Evolutionary conservation across 2,113 vertebrate species (phyloP), one percentile per base, ranked within the genome.

Genomic region (Phrynosoma blainvillii): DNA sequence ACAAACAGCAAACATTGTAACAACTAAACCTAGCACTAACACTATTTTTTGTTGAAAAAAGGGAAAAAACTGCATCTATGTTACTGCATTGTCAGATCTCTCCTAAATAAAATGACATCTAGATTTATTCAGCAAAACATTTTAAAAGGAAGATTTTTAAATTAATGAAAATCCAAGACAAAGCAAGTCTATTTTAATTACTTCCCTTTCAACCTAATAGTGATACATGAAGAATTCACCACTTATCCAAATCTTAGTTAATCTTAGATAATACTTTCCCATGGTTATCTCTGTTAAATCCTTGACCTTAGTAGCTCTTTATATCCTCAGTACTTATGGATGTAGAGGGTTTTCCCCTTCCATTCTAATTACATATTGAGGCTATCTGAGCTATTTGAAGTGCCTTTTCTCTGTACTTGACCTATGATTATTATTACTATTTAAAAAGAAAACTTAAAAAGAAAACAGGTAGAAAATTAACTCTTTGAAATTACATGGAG

Each of bases 211-310:
- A 71, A 40, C 47, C 52, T 70, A 40, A 54, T 77, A 40, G 21
- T 42, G 74, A 78, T 59, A 40, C 74, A 71, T 84, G 74, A 25
- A 70, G 68, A 88, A 70, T 84, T 68, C 65, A 40, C 62, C 25
- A 47, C 32, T 84, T 79, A 54, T 32, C 47, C 66, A 84, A 79
- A 88, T 79, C 80, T 56, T 75, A 70, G 68, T 30, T 70, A 82
- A 77, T 84, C 62, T 74, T 79, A 78, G 65, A 88, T 84, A 84
- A 79, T 88, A 84, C 87, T 79, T 79, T 84, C 73, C 52, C 75
- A 73, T 84, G 81, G 73, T 71, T 84, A 78, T 62, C 75, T 59
- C 25, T 84, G 5, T 79, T 78, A 84, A 79, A 84, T 59, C 65
- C n/a, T 88, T 88, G 62, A 78, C 32, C 65, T 84, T 71, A 14